Percentiles rank a stretch among this genome's conserved stretches.
phyloP scores from a whole-genome alignment of 1,140 invertebrate species.

The Stenopsyche tienmushanensis region DNA sequence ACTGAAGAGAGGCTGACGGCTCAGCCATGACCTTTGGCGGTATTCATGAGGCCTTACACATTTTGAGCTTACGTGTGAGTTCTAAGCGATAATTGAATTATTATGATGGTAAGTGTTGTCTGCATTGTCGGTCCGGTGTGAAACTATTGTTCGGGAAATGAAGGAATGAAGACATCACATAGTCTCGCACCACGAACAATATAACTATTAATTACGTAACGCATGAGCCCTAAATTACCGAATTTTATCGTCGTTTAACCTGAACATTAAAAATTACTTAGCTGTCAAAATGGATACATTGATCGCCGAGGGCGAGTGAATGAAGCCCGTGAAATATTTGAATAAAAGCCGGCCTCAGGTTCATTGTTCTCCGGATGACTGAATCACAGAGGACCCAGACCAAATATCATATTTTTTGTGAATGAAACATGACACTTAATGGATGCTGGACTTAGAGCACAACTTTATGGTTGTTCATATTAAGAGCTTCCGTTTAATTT shows the following conservation, averaged over 20 bases:
- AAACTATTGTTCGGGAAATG: background rate
- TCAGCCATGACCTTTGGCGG: too few species aligned
- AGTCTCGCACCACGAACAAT: slow-evolving; percentile 8
- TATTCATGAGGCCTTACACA: too few species aligned
- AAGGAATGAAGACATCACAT: slow-evolving; percentile 14
- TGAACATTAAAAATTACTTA: slow-evolving; percentile 6
- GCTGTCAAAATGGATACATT: slow-evolving; percentile 2
- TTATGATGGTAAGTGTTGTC: background rate
- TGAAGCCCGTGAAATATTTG: background rate
- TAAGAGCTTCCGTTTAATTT: too few species aligned
- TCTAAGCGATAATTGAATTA: slow-evolving; percentile 12
- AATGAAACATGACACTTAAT: slow-evolving; percentile 19
- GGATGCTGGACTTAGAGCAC: too few species aligned
- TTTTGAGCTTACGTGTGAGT: too few species aligned
- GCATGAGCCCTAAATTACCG: background rate
- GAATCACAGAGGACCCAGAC: background rate
- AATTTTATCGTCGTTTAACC: slow-evolving; percentile 1
- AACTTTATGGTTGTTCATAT: too few species aligned
- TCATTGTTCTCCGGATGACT: slow-evolving; percentile 14
- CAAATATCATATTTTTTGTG: slow-evolving; percentile 30
- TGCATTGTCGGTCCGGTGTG: background rate
- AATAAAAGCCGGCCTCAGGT: background rate
- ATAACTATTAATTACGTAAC: slow-evolving; percentile 22
- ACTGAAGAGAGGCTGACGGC: too few species aligned
- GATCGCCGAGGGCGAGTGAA: background rate